Conservation (phyloP, 2,113 vertebrate species). For the Oenanthe melanoleuca region DNA sequence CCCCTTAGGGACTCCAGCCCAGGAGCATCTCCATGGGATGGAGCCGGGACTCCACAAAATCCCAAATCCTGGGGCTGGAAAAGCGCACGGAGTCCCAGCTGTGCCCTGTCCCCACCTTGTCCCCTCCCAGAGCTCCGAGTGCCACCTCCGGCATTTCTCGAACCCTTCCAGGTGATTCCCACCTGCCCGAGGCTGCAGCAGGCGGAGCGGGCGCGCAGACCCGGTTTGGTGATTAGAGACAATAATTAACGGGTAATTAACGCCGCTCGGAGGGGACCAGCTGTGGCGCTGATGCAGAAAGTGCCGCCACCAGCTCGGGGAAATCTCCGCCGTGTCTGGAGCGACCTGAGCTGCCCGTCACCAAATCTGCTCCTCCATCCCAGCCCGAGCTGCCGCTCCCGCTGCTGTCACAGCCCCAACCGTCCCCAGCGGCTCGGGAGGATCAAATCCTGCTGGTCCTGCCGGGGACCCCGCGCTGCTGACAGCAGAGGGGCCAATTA, state of each 20-base stretch:
- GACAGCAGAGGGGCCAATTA: not conserved
- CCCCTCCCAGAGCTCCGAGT: not conserved
- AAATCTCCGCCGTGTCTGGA: not conserved
- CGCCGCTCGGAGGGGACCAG: not conserved
- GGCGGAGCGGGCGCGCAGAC: not conserved
- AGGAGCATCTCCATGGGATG: fast-evolving
- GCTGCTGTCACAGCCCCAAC: fast-evolving
- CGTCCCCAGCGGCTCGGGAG: not conserved
- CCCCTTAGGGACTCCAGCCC: not conserved
- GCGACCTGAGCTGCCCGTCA: fast-evolving
- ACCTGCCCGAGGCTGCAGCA: not conserved
- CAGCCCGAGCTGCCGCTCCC: fast-evolving
- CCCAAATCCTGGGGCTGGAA: too few species aligned
- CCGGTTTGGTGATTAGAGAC: not conserved
- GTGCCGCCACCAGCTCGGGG: fast-evolving
- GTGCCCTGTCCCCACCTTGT: not conserved
- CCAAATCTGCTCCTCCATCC: fast-evolving
- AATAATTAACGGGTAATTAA: not conserved
- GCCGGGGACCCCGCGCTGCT: not conserved
- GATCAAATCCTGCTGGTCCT: not conserved
- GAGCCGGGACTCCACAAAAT: too few species aligned
- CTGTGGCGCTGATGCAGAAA: not conserved
- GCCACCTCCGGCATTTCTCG: not conserved
- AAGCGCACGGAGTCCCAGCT: too few species aligned
- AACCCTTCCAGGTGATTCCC: not conserved